Evolutionary conservation across 2,113 vertebrate genomes (phyloP).

Genomic region (Dunckerocampus dactyliophorus): DNA sequence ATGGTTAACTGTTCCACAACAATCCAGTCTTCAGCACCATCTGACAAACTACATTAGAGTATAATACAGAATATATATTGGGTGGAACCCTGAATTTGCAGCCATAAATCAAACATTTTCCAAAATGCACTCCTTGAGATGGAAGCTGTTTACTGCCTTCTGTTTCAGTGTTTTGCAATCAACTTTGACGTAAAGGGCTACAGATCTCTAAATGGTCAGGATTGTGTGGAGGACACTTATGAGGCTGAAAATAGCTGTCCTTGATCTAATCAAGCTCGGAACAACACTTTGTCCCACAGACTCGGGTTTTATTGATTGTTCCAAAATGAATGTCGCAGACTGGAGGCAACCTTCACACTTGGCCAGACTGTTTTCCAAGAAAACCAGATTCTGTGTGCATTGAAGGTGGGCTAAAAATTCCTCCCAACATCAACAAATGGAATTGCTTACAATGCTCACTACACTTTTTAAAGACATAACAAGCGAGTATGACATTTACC

Average conservation of each 20-base stretch:
- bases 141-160: background rate
- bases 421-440: too few species aligned
- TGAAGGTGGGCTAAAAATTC: background rate
- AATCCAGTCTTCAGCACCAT: too few species aligned
- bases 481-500: conserved; percentile 53
- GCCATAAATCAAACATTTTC: too few species aligned
- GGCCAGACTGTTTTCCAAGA: background rate
- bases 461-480: too few species aligned
- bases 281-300: conserved; percentile 22
- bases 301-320: conserved; percentile 22
- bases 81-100: too few species aligned
- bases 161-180: conserved; percentile 9
- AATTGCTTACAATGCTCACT: background rate
- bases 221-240: conserved; percentile 25
- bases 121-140: background rate
- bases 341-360: conserved; percentile 36
- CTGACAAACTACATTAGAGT: too few species aligned
- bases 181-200: conserved; percentile 7
- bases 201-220: background rate
- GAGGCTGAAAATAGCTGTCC: conserved; percentile 19
- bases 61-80: background rate
- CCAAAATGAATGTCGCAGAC: conserved; percentile 25
- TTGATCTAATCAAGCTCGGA: conserved; percentile 42
- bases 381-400: background rate
- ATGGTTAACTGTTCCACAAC: background rate